Conservation (phyloP, 2,888 invertebrate genomes). For the Alitta virens region DNA sequence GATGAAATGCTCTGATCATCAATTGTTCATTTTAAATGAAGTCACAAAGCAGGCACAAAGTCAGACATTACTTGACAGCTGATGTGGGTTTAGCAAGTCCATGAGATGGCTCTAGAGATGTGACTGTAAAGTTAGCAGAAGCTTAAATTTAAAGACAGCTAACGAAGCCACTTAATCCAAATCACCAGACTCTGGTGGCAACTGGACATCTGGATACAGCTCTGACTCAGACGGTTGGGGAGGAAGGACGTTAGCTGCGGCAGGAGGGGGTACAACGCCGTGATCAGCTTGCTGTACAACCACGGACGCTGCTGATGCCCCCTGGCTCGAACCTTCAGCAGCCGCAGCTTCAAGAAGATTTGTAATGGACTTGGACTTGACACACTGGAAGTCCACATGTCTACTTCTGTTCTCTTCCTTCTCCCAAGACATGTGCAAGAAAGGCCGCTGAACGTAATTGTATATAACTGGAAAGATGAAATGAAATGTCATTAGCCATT, state of each 20-base stretch:
- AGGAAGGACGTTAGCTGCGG: constrained; percentile 56
- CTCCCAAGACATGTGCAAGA: constrained; percentile 99
- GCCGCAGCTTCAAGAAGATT: constrained; percentile 88
- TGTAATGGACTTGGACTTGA: constrained; percentile 95
- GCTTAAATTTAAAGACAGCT: not conserved
- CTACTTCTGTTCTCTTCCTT: constrained; percentile 98
- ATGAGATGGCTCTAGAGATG: not conserved
- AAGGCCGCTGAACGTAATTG: constrained; percentile 98
- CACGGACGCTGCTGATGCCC: not conserved
- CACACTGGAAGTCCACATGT: constrained; percentile 98
- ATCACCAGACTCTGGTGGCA: constrained; percentile 36
- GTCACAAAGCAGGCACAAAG: too few relatives aligned
- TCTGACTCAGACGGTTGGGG: constrained; percentile 56
- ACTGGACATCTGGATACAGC: constrained; percentile 46
- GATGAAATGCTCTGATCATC: too few relatives aligned
- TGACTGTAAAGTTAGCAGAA: not conserved
- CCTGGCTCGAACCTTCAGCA: constrained; percentile 67
- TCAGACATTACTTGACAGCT: too few relatives aligned
- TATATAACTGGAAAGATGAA: constrained; percentile 81
- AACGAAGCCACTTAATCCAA: not conserved
- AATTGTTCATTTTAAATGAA: too few relatives aligned
- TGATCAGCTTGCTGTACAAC: constrained; percentile 54
- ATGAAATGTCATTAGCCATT: too few relatives aligned
- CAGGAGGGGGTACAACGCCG: constrained; percentile 13
- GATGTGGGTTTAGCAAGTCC: too few relatives aligned